Conservation (phyloP, 2,113 vertebrate genomes). For the Calidris pugnax region DNA sequence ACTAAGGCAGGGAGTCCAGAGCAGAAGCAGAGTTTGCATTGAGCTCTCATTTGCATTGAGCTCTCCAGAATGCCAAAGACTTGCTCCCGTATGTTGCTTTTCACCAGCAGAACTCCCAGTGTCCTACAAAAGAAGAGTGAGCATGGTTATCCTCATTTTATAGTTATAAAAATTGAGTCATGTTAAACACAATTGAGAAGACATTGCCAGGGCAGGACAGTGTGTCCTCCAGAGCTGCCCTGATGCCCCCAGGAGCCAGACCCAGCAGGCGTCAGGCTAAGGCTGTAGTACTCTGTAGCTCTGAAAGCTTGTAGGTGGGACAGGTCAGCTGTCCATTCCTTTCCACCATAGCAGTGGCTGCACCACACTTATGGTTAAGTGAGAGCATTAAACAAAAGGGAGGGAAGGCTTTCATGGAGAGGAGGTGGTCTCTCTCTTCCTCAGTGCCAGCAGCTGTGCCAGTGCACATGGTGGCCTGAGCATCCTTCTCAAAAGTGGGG, state of each 20-base stretch:
- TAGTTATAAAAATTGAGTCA: fast-evolving
- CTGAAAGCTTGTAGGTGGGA: not conserved
- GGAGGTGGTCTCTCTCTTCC: not conserved
- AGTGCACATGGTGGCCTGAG: not conserved
- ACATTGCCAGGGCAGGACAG: not conserved
- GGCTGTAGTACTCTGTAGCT: not conserved
- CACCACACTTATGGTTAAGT: not conserved
- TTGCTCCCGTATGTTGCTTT: not conserved
- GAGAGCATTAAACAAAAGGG: not conserved
- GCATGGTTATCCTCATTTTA: not conserved
- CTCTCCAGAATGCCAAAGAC: not conserved
- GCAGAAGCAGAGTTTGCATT: fast-evolving
- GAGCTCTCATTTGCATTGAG: not conserved
- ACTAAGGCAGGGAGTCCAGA: not conserved
- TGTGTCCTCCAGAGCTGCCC: not conserved
- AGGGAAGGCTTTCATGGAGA: not conserved
- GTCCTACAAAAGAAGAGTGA: not conserved
- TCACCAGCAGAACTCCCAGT: not conserved
- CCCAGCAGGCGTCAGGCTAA: not conserved
- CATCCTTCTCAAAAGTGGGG: not conserved
- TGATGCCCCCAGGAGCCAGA: not conserved
- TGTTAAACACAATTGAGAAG: not conserved
- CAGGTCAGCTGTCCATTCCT: not conserved
- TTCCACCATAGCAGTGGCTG: not conserved
- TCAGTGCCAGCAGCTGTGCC: not conserved